Evolutionary conservation across 2,797 vertebrate genomes (phyloP).

Genomic region (Phyllotis vaccarum): DNA sequence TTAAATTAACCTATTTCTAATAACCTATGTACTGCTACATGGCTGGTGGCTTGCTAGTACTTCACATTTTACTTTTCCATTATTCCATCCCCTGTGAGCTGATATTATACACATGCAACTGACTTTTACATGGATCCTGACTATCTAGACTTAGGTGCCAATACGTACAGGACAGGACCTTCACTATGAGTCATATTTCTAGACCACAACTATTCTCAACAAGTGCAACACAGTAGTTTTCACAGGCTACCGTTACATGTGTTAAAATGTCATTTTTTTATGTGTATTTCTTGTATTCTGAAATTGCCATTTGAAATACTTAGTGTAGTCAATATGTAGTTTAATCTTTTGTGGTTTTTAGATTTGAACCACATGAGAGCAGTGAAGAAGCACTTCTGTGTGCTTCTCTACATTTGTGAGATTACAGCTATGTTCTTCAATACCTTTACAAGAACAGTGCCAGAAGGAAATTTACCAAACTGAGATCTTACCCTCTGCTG

Average conservation of each 20-base stretch:
- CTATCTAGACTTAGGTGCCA: neutral
- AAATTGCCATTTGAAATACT: neutral
- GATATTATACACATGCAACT: neutral
- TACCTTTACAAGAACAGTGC: neutral
- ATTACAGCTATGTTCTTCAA: neutral
- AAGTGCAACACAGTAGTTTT: neutral
- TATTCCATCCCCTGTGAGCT: neutral
- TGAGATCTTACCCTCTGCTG: neutral
- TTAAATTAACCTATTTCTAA: too few species aligned
- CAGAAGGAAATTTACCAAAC: neutral
- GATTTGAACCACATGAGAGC: too few species aligned
- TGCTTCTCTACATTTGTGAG: neutral
- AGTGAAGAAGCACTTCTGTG: neutral
- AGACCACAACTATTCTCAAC: neutral
- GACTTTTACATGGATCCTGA: neutral
- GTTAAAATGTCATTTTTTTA: neutral
- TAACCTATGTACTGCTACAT: too few species aligned
- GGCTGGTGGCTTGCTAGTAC: too few species aligned
- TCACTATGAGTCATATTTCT: neutral
- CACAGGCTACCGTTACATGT: neutral
- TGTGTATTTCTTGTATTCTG: neutral
- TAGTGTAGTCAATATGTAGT: neutral
- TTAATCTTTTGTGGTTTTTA: slow-evolving; percentile 6
- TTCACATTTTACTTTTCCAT: too few species aligned
- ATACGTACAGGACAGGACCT: neutral